A percentile compares a stretch with the other conserved stretches of the same genome.
phyloP scores from a whole-genome alignment of 2,113 vertebrate species.

The Thermophis baileyi region DNA sequence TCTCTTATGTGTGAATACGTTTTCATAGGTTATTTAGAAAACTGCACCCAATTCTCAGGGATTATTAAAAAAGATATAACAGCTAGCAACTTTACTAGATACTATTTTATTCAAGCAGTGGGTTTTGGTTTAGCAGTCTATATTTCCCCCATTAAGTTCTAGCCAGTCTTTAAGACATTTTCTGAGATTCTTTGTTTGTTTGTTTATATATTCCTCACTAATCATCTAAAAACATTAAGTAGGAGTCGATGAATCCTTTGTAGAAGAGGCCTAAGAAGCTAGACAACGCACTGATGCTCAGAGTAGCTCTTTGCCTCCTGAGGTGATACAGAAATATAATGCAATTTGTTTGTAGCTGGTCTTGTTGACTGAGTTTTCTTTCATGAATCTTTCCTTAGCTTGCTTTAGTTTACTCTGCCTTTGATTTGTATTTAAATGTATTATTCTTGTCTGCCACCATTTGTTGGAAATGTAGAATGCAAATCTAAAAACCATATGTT shows the following conservation, averaged over 20 bases:
- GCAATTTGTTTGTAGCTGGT: not conserved
- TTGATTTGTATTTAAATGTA: not conserved
- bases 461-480: not conserved
- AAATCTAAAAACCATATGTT: not conserved
- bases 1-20: not conserved
- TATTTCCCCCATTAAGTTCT: not conserved
- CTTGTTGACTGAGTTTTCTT: not conserved
- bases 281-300: not conserved
- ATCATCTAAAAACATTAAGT: not conserved
- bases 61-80: not conserved
- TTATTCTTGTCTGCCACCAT: not conserved
- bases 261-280: too few species aligned
- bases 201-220: not conserved
- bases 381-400: not conserved
- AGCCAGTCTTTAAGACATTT: not conserved
- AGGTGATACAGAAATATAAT: not conserved
- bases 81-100: not conserved
- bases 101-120: not conserved
- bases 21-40: not conserved
- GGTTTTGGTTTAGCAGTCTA: not conserved
- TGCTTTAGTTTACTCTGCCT: not conserved
- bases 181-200: too few species aligned
- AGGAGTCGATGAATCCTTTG: not conserved
- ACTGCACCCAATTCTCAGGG: not conserved
- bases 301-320: not conserved